Evolutionary conservation across 1,140 invertebrate species (phyloP), one percentile per base, ranked within the genome.

Genomic region (Cydia pomonella): DNA sequence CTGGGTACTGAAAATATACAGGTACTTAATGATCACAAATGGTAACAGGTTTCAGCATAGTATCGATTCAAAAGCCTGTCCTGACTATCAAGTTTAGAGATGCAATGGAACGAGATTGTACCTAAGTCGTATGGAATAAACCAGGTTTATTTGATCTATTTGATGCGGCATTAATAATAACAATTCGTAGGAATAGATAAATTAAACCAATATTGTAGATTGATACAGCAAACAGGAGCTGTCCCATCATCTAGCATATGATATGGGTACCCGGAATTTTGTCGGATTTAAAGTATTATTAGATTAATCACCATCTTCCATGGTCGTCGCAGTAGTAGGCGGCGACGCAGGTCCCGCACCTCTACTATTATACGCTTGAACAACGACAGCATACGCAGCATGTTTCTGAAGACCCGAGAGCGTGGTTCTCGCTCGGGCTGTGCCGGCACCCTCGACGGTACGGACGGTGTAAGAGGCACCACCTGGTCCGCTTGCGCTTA

Each of bases 331-430:
- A 5, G 96, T 95, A 27, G 97, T 95, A 81, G 97, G 97, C 12
- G 96, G 95, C 3, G 97, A 98, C 21, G 96, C 95, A 1, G 98
- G 98, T 33, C 98, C 98, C 62, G 96, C 95, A 1, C 98, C 98
- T 78, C 97, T 95, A 44, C 96, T 96, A 82, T 99, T 99, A 86
- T 97, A 99, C 2, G 98, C 97, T 88, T 99, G 97, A 0, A 99
- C 97, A 33, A 98, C 96, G 1, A 99, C 95, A 63, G 95, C 96
- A 89, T 99, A 99, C n/a, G 96, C 95, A 0, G 97, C 97, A 88
- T 95, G 98, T 89, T 98, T 98, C 84, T 96, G 95, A 33, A 99
- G 93, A 21, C 95, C 96, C 59, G 94, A 94, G 7, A 97, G 87
- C 0, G 94, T 92, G 1, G 94, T 93, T 3, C 89, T 75, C 4